Percentiles rank a stretch among this genome's conserved stretches.
These are phyloP conservation scores for Buceros bicornis DNA, from an alignment of 2,797 vertebrate species.

Conservation along the genomic window DNA sequence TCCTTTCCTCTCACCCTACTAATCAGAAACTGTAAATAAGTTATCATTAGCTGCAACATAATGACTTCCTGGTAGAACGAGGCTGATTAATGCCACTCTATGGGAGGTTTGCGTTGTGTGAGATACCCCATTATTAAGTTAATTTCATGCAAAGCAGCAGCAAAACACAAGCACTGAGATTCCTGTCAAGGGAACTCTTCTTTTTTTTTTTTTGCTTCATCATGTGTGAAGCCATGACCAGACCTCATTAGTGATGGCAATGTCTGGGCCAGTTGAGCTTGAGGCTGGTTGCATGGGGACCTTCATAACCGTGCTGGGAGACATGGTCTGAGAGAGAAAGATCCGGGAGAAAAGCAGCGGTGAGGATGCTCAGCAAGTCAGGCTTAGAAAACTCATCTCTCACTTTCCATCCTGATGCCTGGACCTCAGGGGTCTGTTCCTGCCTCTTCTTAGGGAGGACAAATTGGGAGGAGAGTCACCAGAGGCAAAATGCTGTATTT, in stretches of 20 bases:
- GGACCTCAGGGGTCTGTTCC: neutral
- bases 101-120: neutral
- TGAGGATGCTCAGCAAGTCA: neutral
- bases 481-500: neutral
- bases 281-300: neutral
- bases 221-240: neutral
- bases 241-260: neutral
- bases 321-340: neutral
- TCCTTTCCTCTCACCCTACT: neutral
- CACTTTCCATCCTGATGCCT: neutral
- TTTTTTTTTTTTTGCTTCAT: neutral
- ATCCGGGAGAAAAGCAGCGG: neutral
- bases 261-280: neutral
- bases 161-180: neutral
- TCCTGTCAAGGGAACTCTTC: neutral
- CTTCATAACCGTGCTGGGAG: neutral
- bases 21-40: slow-evolving; percentile 40
- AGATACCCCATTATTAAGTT: neutral
- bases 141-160: neutral
- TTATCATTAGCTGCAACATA: neutral
- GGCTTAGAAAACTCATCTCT: neutral
- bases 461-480: neutral
- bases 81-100: neutral
- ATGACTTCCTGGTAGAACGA: neutral
- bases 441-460: neutral